Evolutionary conservation across 1,140 invertebrate species (phyloP).

Genomic region (Formica selysi): DNA sequence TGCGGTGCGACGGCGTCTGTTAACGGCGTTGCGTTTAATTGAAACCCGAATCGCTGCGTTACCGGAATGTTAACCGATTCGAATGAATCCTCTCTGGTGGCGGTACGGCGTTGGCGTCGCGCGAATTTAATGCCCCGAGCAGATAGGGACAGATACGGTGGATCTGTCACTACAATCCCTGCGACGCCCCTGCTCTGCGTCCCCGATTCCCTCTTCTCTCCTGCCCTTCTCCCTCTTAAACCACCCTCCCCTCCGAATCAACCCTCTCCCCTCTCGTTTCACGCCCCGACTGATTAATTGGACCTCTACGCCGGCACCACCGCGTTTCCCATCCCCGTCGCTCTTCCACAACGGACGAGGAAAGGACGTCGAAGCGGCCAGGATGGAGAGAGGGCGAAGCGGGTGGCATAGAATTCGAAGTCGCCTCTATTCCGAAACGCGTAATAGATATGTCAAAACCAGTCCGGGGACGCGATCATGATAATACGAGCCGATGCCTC

Average conservation of each 20-base stretch:
- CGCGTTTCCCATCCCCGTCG: conserved; percentile 51
- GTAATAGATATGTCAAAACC: conserved; percentile 86
- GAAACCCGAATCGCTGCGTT: conserved; percentile 70
- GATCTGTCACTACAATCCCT: conserved; percentile 84
- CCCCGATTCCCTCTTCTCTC: conserved; percentile 29
- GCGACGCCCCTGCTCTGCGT: conserved; percentile 62
- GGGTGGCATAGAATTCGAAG: conserved; percentile 81
- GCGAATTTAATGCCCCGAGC: conserved; percentile 78
- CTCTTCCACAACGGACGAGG: conserved; percentile 58
- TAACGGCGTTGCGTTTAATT: conserved; percentile 66
- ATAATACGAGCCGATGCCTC: conserved; percentile 83
- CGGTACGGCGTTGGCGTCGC: conserved; percentile 65
- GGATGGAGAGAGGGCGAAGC: not conserved
- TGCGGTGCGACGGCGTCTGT: not conserved
- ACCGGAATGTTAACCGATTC: conserved; percentile 77
- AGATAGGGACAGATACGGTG: conserved; percentile 82
- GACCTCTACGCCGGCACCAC: conserved; percentile 77
- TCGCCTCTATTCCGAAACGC: conserved; percentile 83
- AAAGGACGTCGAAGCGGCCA: conserved; percentile 47
- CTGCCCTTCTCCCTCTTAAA: not conserved
- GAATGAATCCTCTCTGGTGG: conserved; percentile 54
- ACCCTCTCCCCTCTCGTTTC: conserved; percentile 80
- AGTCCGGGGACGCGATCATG: conserved; percentile 81
- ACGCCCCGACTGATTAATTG: conserved; percentile 86
- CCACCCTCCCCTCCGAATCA: conserved; percentile 26